Conservation (phyloP, 2,888 invertebrate species). For the Pachliopta kotzebuea region DNA sequence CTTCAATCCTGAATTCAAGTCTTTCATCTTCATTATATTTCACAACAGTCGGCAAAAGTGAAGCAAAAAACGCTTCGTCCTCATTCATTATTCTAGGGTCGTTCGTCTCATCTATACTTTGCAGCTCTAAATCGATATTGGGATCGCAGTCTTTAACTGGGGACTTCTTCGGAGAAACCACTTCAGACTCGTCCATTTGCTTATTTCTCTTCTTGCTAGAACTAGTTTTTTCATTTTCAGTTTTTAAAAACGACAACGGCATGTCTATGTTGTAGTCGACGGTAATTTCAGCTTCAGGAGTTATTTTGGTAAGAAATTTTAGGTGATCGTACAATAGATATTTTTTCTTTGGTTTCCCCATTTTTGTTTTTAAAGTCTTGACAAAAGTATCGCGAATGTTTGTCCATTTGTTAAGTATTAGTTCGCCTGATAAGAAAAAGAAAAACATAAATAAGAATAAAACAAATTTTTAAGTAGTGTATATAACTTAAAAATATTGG, state of each 20-base stretch:
- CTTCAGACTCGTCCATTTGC: conserved; percentile 34
- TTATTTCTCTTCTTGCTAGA: conserved; percentile 41
- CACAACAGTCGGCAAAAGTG: conserved; percentile 63
- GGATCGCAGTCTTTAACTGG: conserved; percentile 28
- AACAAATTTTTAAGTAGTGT: background rate
- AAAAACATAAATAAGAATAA: background rate
- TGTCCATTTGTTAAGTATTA: conserved; percentile 64
- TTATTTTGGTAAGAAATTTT: conserved; percentile 53
- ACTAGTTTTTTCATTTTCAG: conserved; percentile 24
- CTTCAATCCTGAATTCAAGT: conserved; percentile 67
- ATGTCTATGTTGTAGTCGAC: conserved; percentile 32
- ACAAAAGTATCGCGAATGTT: conserved; percentile 69
- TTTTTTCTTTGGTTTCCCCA: conserved; percentile 53
- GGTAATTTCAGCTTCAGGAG: conserved; percentile 39
- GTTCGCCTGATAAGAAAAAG: conserved; percentile 50
- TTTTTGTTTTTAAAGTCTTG: conserved; percentile 54
- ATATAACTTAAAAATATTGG: no score
- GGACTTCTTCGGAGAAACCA: conserved; percentile 24
- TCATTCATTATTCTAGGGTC: conserved; percentile 72
- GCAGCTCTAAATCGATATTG: conserved; percentile 46
- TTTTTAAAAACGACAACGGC: conserved; percentile 36
- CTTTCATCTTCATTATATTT: conserved; percentile 67
- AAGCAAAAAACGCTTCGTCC: conserved; percentile 73
- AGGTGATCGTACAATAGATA: conserved; percentile 61
- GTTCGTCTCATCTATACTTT: conserved; percentile 48